phyloP scores from a whole-genome alignment of 2,797 vertebrate species.

The Phalanger gymnotis region DNA sequence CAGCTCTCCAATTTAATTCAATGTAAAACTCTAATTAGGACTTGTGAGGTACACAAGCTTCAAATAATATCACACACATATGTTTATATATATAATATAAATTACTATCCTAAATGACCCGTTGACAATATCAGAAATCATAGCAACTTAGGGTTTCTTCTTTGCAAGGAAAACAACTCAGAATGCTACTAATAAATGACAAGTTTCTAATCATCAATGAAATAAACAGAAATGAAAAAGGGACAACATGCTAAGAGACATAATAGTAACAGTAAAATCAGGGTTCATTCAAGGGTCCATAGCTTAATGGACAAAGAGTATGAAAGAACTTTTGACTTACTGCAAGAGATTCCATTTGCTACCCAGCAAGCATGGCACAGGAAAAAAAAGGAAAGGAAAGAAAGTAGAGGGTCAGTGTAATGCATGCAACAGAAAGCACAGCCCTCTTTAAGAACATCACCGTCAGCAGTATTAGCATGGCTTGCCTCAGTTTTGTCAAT shows the following conservation, averaged over 20 bases:
- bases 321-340: conserved; percentile 95
- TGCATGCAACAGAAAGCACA: conserved; percentile 88
- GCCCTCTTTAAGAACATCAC: conserved; percentile 83
- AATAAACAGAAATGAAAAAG: conserved; percentile 74
- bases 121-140: conserved; percentile 63
- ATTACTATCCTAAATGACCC: conserved; percentile 59
- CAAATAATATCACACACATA: background rate
- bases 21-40: conserved; percentile 63
- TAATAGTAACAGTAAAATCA: conserved; percentile 77
- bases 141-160: conserved; percentile 70
- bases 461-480: conserved; percentile 84
- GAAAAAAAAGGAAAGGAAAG: conserved; percentile 92
- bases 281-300: conserved; percentile 79
- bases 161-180: conserved; percentile 58
- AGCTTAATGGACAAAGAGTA: conserved; percentile 85
- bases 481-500: conserved; percentile 79
- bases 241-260: conserved; percentile 82
- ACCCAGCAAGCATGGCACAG: conserved; percentile 96
- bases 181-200: conserved; percentile 69
- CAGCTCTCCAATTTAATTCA: conserved; percentile 43
- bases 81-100: background rate
- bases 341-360: conserved; percentile 99
- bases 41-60: conserved; percentile 18
- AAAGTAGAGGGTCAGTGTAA: conserved; percentile 94
- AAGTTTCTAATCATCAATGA: conserved; percentile 71